Evolutionary conservation across 1,140 invertebrate genomes (phyloP), one percentile per base, ranked within the genome.

Genomic region (Heliconius hermathena): DNA sequence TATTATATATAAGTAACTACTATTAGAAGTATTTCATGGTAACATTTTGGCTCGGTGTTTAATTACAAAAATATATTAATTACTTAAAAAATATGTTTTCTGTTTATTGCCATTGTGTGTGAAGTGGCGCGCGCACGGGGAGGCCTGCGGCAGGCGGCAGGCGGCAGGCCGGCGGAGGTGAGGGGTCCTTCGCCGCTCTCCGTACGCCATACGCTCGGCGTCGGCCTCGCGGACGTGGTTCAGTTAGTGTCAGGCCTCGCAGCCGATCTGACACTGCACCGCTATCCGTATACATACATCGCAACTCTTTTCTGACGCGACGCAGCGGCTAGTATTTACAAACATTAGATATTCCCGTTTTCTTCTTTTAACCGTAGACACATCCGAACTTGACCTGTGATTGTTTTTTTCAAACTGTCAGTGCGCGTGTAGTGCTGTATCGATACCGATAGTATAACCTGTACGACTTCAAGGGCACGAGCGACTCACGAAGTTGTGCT

Each of bases 391-490:
- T 92, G 88, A 90, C 87, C 85, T 89, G 91, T 91, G 93, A 91
- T 92, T 93, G 91, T 93, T 93, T 92, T 88, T 85, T 85, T 83
- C 60, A 85, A 90, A 90, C 92, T 93, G 89, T 87, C 88, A 94
- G 91, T 92, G 91, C 88, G 91, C 90, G 91, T 94, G 93, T 93
- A 93, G 89, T 93, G 91, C 89, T 94, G 92, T 91, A 93, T 92
- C 90, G 90, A 93, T 92, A 93, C 91, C 90, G 89, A 93, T 92
- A 94, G 90, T 91, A 93, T 93, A 94, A 94, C 93, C 91, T 94
- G 90, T 93, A 93, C 86, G 85, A 86, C 89, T 94, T 94, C 93
- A 94, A 94, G 93, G 93, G 91, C 91, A 89, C 83, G 84, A 82
- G 79, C 86, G 85, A 88, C 82, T 85, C 74, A 78, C 82, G 79